phyloP scores from a whole-genome alignment of 2,113 vertebrate species.

The Donacobius atricapilla region DNA sequence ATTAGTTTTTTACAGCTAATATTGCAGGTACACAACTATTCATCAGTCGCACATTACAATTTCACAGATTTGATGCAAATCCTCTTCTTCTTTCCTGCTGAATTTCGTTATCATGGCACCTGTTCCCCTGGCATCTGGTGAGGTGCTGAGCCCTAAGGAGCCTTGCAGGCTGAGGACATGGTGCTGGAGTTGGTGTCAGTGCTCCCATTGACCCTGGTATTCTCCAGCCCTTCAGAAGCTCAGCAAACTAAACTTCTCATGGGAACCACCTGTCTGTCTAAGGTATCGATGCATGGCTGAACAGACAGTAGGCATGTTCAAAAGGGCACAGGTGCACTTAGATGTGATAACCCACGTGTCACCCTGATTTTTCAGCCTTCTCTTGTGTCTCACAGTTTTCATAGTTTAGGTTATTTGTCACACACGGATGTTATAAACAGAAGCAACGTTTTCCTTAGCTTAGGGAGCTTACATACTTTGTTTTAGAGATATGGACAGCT shows the following conservation, averaged over 20 bases:
- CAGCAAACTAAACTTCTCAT: background rate
- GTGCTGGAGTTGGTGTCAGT: background rate
- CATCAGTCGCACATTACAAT: background rate
- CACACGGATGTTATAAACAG: no score
- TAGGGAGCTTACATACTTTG: no score
- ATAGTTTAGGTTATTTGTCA: no score
- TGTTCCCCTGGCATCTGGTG: background rate
- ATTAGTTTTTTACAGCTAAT: background rate
- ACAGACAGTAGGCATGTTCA: background rate
- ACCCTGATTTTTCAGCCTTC: no score
- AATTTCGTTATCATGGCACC: background rate
- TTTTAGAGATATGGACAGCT: no score
- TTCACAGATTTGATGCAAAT: background rate
- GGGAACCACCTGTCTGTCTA: accelerated
- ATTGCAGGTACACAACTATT: background rate
- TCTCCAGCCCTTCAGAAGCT: background rate
- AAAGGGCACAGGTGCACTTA: background rate
- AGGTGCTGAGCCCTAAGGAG: background rate
- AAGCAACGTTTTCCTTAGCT: no score
- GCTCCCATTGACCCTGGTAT: background rate
- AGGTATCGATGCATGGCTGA: accelerated
- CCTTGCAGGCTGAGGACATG: background rate
- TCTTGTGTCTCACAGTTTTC: no score
- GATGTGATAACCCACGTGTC: accelerated
- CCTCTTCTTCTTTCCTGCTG: background rate